Base-by-base conservation (phyloP, 2,888 invertebrate species). In the Harpalus rufipes region DNA sequence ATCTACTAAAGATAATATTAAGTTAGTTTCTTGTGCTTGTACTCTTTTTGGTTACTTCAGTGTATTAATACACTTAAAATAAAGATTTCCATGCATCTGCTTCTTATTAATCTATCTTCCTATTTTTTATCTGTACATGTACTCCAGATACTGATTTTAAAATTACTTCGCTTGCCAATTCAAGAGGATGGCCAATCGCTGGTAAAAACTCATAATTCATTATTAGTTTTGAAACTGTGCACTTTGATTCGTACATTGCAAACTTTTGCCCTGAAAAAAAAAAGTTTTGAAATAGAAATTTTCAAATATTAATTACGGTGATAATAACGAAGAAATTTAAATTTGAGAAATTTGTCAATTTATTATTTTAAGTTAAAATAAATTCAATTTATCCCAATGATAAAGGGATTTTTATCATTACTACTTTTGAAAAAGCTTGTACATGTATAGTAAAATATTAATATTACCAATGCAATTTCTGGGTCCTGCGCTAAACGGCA, bases 241-340 rank as follows among this genome's bases (percentile, higher is more conserved):
- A 88, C 86, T 91, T 91, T 16, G 91, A 85, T 85, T 91, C 91
- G 68, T 90, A 82, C 90, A 91, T 90, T 74, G 91, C 91, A 84
- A 90, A 91, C 87, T 90, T 91, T 89, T 91, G 91, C 14, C 91
- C 90, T 90, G 32, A 59, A 59, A 59, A 1, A 59, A 14, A 14
- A 59, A 58, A 44, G 1, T 44, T 44, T 10, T 12, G 6, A 51
- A 51, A 59, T 16, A 59, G 1, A 58, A 58, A 58, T 5, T 59
- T 32, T 32, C 5, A 5, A 32, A 32, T 32, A 5, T 32, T 2
- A 32, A 32, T 32, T 32, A 0, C 6, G 3, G 32, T 4, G 32
- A 32, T 32, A 25, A 25, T 3, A 32, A 32, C 32, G 21, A 21
- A 32, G 5, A 32, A 32, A 32, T 32, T 32, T 4, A 32, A 32